Conservation (phyloP, 2,888 invertebrate species). For the Plebejus melissa region DNA sequence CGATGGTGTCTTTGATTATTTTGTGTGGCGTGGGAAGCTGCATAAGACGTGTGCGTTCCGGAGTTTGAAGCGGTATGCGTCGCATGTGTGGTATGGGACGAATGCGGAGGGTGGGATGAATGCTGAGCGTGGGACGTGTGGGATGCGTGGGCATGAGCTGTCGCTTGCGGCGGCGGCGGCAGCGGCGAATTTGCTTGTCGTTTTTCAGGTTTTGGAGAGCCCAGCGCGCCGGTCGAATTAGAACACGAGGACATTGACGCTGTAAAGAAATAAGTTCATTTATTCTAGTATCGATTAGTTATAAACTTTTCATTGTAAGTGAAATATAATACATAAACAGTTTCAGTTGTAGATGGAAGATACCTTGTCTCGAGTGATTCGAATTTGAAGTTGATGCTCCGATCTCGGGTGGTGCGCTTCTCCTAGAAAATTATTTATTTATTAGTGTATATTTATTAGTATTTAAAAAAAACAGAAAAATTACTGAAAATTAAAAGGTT, state of each 20-base stretch:
- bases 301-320: not conserved
- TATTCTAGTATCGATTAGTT: not conserved
- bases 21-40: slow-evolving; percentile 44
- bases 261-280: slow-evolving; percentile 36
- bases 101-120: slow-evolving; percentile 35
- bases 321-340: not conserved
- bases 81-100: slow-evolving; percentile 30
- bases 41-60: slow-evolving; percentile 30
- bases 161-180: slow-evolving; percentile 81
- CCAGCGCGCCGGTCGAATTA: slow-evolving; percentile 85
- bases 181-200: slow-evolving; percentile 93
- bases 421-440: slow-evolving; percentile 44
- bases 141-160: slow-evolving; percentile 29
- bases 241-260: slow-evolving; percentile 86
- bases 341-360: not conserved
- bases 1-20: slow-evolving; percentile 56
- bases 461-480: not conserved
- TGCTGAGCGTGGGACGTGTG: slow-evolving; percentile 36
- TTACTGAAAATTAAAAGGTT: not conserved
- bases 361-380: slow-evolving; percentile 74
- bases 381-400: slow-evolving; percentile 57
- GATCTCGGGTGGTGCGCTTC: slow-evolving; percentile 66
- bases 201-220: slow-evolving; percentile 93
- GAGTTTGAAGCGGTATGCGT: slow-evolving; percentile 32
- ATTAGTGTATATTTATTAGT: not conserved